These are phyloP conservation scores for Zophobas atratus DNA, from an alignment of 1,140 invertebrate species.

Conservation along the genomic window DNA sequence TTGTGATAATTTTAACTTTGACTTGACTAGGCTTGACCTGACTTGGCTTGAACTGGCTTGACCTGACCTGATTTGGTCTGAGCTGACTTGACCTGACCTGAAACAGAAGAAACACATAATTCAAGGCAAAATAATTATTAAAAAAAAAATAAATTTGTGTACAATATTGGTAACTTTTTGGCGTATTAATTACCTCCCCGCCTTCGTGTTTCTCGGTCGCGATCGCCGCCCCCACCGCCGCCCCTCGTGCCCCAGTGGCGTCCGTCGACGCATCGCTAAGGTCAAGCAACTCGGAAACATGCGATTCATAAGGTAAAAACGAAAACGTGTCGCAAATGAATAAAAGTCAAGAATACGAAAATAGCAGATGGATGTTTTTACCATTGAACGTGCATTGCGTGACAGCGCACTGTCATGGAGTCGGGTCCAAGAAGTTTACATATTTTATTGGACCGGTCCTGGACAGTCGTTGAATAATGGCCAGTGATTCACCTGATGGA, in stretches of 20 bases:
- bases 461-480: slow-evolving; percentile 23
- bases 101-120: too few relatives aligned
- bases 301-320: slow-evolving; percentile 44
- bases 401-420: slow-evolving; percentile 48
- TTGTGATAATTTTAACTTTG: too few relatives aligned
- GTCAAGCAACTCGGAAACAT: slow-evolving; percentile 41
- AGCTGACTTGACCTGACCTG: too few relatives aligned
- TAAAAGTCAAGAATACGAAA: slow-evolving; percentile 43
- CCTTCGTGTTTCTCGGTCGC: too few relatives aligned
- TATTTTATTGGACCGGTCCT: slow-evolving; percentile 51
- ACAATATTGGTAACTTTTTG: too few relatives aligned
- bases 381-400: slow-evolving; percentile 51
- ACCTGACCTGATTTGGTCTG: too few relatives aligned
- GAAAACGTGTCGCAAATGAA: slow-evolving; percentile 44
- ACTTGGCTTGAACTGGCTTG: too few relatives aligned
- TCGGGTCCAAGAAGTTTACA: slow-evolving; percentile 43
- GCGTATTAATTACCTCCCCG: too few relatives aligned
- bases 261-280: slow-evolving; percentile 18
- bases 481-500: neutral
- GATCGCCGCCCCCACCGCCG: too few relatives aligned
- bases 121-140: too few relatives aligned
- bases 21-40: too few relatives aligned
- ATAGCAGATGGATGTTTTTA: slow-evolving; percentile 49
- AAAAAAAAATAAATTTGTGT: too few relatives aligned
- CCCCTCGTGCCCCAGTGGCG: neutral